A percentile compares a stretch with the other conserved stretches of the same genome.
These are phyloP conservation scores for Aphidius colemani DNA, from an alignment of 2,888 invertebrate species.

Conservation along the genomic window DNA sequence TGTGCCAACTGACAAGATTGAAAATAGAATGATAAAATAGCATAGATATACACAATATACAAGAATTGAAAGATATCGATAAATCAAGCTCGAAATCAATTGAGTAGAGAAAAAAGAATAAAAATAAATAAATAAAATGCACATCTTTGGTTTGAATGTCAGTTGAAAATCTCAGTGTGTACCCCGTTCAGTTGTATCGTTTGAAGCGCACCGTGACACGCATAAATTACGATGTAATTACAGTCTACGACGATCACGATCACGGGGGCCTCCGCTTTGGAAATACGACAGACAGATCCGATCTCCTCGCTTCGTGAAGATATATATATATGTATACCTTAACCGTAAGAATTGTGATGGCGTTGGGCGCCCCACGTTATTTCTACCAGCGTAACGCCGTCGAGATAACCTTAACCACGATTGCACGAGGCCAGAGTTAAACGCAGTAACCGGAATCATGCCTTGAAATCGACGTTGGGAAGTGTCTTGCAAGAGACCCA, in stretches of 20 bases:
- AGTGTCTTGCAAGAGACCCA: conserved; percentile 34
- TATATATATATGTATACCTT: conserved; percentile 10
- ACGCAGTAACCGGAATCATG: conserved; percentile 36
- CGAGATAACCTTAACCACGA: conserved; percentile 37
- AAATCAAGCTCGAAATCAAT: no score
- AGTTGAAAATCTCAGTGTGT: conserved; percentile 21
- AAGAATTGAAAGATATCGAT: conserved; percentile 23
- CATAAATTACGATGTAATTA: conserved; percentile 59
- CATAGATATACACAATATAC: neutral
- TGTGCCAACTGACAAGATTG: neutral
- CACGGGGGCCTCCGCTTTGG: conserved; percentile 22
- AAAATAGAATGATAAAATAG: neutral
- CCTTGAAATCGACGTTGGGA: conserved; percentile 38
- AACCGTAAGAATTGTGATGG: conserved; percentile 15
- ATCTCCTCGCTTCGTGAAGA: conserved; percentile 38
- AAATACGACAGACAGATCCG: conserved; percentile 49
- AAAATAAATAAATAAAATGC: conserved; percentile 3
- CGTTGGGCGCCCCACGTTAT: conserved; percentile 22
- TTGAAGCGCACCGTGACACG: conserved; percentile 51
- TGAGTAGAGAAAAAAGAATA: conserved; percentile 8
- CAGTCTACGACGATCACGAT: conserved; percentile 55
- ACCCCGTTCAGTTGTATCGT: conserved; percentile 29
- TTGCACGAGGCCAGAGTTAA: conserved; percentile 7
- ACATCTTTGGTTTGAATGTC: conserved; percentile 1
- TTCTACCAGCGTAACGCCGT: conserved; percentile 32